Evolutionary conservation across 2,797 vertebrate genomes (phyloP), one percentile per base, ranked within the genome.

Genomic region (Alca torda): DNA sequence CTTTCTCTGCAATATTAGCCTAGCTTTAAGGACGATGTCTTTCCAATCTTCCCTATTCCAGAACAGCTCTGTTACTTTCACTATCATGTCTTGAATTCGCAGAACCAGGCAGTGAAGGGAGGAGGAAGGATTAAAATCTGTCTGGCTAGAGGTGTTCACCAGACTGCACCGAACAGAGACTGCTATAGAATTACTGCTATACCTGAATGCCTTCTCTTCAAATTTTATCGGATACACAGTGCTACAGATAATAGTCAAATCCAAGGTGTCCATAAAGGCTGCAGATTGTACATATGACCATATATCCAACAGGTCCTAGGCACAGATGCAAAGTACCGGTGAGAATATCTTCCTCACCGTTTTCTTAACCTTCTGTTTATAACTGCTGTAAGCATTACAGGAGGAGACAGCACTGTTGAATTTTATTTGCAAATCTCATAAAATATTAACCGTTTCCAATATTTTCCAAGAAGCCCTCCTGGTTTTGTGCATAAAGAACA

Each of bases 391-490:
- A 89, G 59, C 54, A 51, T 92, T 91, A 51, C 69, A 78, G 60
- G 33, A 87, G 46, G n/a, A 93, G 50, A 92, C 8, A 5, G 39
- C 37, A 54, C 37, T 80, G 57, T 84, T 89, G 43, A 82, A 94
- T 87, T 89, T 91, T 60, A 73, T 77, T 89, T 87, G 57, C 68
- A 92, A 70, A 85, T 79, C 48, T 89, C 72, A 89, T 85, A 72
- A 93, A 96, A 90, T 91, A 83, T 77, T 95, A 95, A 95, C 80
- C 60, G 13, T 90, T 92, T 83, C 41, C 25, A 87, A 28, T 80
- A 72, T 90, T 92, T 95, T 84, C 64, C 68, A 57, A 87, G 77
- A 78, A 56, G 21, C 11, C 76, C 12, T 90, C 51, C 8, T 61
- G 33, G 25, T 85, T 94, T 92, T 92, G 25, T 61, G 56, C 60